Evolutionary conservation across 2,888 invertebrate genomes (phyloP), one percentile per base, ranked within the genome.

Genomic region (Thysanoteuthis rhombus): DNA sequence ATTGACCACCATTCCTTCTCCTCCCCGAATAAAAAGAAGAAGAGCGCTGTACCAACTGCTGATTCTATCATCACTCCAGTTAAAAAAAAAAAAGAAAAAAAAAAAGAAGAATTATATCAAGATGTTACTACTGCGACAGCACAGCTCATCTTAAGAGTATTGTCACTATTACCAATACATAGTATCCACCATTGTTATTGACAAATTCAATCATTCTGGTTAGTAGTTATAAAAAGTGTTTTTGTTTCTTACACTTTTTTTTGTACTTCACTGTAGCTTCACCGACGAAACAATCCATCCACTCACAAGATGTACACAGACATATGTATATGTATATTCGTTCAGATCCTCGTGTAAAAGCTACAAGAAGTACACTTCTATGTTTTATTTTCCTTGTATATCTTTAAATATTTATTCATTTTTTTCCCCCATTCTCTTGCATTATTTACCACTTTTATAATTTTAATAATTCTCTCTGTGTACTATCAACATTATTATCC

Each of bases 121-220:
- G 75, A 92, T 92, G 92, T 92, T 92, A 92, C 45, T 92, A 42
- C 40, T 45, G 42, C 92, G 40, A 45, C 40, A 40, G 28, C 45
- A 92, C 45, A 92, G n/a, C 40, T n/a, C 32, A 36, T 75, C 40
- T 92, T n/a, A 92, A 92, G 92, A 45, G 92, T 40, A 92, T 92
- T 42, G 92, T n/a, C 92, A 92, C 32, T 92, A 92, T 92, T 92
- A 42, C 25, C 92, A 92, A 92, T 40, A 92, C 92, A 92, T 36
- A 40, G 45, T 45, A 45, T n/a, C 92, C 92, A 40, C n/a, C 32
- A 92, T 92, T 42, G 12, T 28, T 45, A 28, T 92, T n/a, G 42
- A n/a, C n/a, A 92, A 40, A 45, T 45, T n/a, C 92, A n/a, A 92
- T 40, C 42, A 92, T 38, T 39, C 92, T 92, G 92, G 92, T 92